Percentiles rank a stretch among this genome's conserved stretches.
Evolutionary conservation across 2,113 vertebrate genomes (phyloP).

Genomic region (Dicerorhinus sumatrensis): DNA sequence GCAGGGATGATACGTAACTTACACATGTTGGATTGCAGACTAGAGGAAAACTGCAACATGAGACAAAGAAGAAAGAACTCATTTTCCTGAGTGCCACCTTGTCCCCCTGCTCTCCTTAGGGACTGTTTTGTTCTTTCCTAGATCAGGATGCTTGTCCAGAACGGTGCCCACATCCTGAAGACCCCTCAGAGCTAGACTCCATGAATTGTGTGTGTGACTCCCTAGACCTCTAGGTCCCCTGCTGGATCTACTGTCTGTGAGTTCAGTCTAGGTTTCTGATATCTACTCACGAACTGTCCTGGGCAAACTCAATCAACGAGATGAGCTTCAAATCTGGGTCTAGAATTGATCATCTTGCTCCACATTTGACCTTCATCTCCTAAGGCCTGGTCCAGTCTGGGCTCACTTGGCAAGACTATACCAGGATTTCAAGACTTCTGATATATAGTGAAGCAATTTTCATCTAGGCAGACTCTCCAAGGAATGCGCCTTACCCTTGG

Average conservation of each 20-base stretch:
- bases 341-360: not conserved
- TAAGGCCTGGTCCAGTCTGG: not conserved
- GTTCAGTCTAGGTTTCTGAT: not conserved
- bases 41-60: not conserved
- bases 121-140: not conserved
- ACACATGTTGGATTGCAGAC: not conserved
- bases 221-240: not conserved
- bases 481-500: not conserved
- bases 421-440: not conserved
- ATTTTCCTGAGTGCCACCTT: not conserved
- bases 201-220: not conserved
- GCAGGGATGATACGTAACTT: not conserved
- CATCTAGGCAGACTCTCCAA: not conserved
- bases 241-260: not conserved
- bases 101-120: not conserved
- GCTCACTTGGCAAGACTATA: not conserved
- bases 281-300: not conserved
- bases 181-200: not conserved
- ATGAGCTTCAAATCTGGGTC: not conserved
- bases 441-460: not conserved
- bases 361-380: not conserved
- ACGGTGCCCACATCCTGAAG: not conserved
- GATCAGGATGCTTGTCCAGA: not conserved
- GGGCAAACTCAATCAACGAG: not conserved
- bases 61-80: constrained; percentile 24